Percentiles rank a stretch among this genome's conserved stretches.
Evolutionary conservation across 35 echinoderm and acorn worm genomes (phyloP).

Genomic region (Apostichopus parvimensis): DNA sequence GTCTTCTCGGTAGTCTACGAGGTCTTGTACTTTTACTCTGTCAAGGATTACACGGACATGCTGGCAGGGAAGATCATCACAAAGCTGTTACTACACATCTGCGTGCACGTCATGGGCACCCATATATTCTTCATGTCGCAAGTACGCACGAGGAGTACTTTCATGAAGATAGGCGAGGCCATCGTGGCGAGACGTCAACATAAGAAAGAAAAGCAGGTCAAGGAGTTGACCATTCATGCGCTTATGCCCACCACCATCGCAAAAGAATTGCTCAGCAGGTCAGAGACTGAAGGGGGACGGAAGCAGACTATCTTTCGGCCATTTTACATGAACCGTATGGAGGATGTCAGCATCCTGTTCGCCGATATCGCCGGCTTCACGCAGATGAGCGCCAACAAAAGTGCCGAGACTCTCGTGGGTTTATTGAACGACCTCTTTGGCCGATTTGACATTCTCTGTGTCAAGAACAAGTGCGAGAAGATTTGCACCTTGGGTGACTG

Average conservation of each 20-base stretch:
- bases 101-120: slow-evolving; percentile 95
- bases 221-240: slow-evolving; percentile 86
- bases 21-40: slow-evolving; percentile 73
- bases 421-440: slow-evolving; percentile 93
- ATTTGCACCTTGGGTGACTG: slow-evolving; percentile 92
- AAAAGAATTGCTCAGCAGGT: slow-evolving; percentile 69
- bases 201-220: slow-evolving; percentile 86
- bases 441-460: slow-evolving; percentile 80
- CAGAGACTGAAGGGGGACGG: slow-evolving; percentile 41
- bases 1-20: slow-evolving; percentile 90
- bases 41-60: slow-evolving; percentile 26
- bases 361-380: slow-evolving; percentile 99
- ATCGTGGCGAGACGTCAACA: slow-evolving; percentile 72
- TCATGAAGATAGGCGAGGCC: slow-evolving; percentile 93
- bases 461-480: slow-evolving; percentile 83
- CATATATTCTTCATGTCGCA: slow-evolving; percentile 98
- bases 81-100: slow-evolving; percentile 92
- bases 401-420: slow-evolving; percentile 76
- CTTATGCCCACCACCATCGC: slow-evolving; percentile 89
- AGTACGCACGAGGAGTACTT: slow-evolving; percentile 89
- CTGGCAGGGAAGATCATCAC: slow-evolving; percentile 65
- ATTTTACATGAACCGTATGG: slow-evolving; percentile 99
- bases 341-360: slow-evolving; percentile 93
- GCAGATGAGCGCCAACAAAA: slow-evolving; percentile 95
- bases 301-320: slow-evolving; percentile 77